phyloP scores from a whole-genome alignment of 2,888 invertebrate species.

The Prosopocoilus inquinatus region DNA sequence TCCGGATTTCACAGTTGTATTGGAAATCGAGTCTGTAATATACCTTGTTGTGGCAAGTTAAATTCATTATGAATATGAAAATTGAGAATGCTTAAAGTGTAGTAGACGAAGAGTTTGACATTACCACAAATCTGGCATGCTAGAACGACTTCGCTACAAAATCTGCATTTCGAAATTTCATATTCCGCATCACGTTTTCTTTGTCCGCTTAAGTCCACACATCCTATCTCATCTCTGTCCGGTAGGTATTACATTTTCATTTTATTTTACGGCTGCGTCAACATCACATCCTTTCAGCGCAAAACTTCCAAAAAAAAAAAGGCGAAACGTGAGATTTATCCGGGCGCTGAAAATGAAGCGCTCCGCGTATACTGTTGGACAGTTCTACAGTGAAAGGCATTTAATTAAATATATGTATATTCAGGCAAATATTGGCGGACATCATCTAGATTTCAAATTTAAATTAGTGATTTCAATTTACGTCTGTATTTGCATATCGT shows the following conservation, averaged over 20 bases:
- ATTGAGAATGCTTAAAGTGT: slow-evolving; percentile 14
- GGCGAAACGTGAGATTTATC: slow-evolving; percentile 18
- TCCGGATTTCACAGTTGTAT: too few species aligned
- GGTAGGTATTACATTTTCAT: slow-evolving; percentile 28
- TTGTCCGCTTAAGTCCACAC: slow-evolving; percentile 33
- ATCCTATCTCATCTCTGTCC: slow-evolving; percentile 29
- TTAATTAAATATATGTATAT: too few species aligned
- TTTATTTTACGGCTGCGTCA: slow-evolving; percentile 23
- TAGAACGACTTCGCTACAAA: slow-evolving; percentile 21
- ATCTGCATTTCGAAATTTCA: slow-evolving; percentile 38
- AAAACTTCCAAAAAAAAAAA: slow-evolving; percentile 22
- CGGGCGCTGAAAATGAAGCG: not conserved
- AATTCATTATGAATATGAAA: slow-evolving; percentile 14
- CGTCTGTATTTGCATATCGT: too few species aligned
- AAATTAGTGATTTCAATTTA: too few species aligned
- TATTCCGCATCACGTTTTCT: slow-evolving; percentile 39
- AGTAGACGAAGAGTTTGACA: slow-evolving; percentile 24
- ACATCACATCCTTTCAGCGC: slow-evolving; percentile 14
- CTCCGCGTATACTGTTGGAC: too few species aligned
- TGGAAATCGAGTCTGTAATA: too few species aligned
- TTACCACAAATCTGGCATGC: slow-evolving; percentile 28
- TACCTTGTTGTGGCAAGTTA: too few species aligned
- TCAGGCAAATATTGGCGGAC: too few species aligned
- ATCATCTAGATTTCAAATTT: too few species aligned
- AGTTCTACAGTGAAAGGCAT: too few species aligned